Evolutionary conservation across 2,888 invertebrate genomes (phyloP), one percentile per base, ranked within the genome.

Genomic region (Leucoma salicis): DNA sequence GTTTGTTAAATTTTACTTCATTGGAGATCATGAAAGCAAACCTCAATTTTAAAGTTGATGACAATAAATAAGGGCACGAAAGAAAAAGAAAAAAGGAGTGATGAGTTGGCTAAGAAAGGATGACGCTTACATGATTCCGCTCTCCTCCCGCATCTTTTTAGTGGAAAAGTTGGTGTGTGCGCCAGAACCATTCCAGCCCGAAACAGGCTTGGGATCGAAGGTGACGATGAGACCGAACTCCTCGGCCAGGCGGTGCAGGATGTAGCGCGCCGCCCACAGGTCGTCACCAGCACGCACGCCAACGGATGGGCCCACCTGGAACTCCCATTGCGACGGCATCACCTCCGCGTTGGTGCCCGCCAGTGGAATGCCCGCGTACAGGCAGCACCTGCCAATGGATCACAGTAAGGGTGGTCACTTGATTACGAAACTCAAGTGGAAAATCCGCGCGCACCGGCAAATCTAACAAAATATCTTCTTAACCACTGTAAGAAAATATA

Each of bases 121-220:
- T 7, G n/a, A 11, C 51, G 91, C 92, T 92, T 75, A 94, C 94
- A 92, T 92, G 69, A 97, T 96, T 53, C 97, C 97, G 58, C 95
- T 95, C 3, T 95, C 94, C 35, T 95, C 94, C 38, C 99, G 91
- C 99, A 99, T 99, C 29, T 91, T 90, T 72, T 95, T 93, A 0
- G 99, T 99, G 8, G 98, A 98, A 90, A 97, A 98, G 88, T 99
- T 99, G 43, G 96, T 96, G 76, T 99, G 99, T 0, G 97, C 98
- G 0, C 99, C 99, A 32, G 99, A 97, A 3, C 97, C 97, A 77
- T 98, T 98, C 98, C 98, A 98, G 77, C 96, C 95, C 18, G 96
- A 95, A 27, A 92, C 90, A 0, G 92, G 92, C 57, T 90, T 90
- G 13, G 90, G 82, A 49, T 92, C 89, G 49, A 89, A 86, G 63